Percentiles rank a stretch among this genome's conserved stretches.
phyloP scores from a whole-genome alignment of 2,888 invertebrate genomes.

The Chesias legatella region DNA sequence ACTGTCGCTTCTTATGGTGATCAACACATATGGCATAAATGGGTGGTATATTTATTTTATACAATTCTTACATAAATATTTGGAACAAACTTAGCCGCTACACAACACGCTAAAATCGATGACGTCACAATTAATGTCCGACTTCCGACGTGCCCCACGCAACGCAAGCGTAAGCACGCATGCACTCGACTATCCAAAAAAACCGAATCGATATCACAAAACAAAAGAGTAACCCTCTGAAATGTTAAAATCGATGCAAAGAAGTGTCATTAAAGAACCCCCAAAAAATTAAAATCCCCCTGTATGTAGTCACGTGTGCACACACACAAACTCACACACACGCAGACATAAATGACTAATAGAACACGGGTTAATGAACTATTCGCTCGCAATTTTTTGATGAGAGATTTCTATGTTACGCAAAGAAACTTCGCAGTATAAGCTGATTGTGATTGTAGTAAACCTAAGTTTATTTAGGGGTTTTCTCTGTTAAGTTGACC shows the following conservation, averaged over 20 bases:
- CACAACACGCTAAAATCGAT: slow-evolving; percentile 14
- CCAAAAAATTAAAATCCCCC: slow-evolving; percentile 75
- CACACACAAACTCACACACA: slow-evolving; percentile 56
- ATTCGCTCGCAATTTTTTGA: slow-evolving; percentile 24
- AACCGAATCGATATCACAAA: slow-evolving; percentile 68
- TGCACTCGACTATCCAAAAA: slow-evolving; percentile 53
- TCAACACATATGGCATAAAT: too few relatives aligned
- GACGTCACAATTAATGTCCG: slow-evolving; percentile 33
- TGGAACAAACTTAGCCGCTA: not conserved
- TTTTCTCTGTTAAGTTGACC: too few relatives aligned
- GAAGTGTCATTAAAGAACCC: slow-evolving; percentile 80
- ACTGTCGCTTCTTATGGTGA: too few relatives aligned
- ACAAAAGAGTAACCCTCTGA: slow-evolving; percentile 76
- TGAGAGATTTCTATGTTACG: not conserved
- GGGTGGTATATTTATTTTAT: too few relatives aligned
- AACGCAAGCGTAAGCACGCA: slow-evolving; percentile 47
- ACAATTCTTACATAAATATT: too few relatives aligned
- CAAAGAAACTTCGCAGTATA: not conserved
- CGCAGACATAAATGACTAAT: slow-evolving; percentile 39
- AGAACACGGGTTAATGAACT: slow-evolving; percentile 44
- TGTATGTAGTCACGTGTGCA: slow-evolving; percentile 30
- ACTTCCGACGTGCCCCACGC: slow-evolving; percentile 32
- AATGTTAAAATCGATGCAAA: slow-evolving; percentile 76
- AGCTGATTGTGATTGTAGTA: too few relatives aligned
- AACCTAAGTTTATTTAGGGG: too few relatives aligned